Evolutionary conservation across 2,797 vertebrate species (phyloP).

Genomic region (Acomys russatus): DNA sequence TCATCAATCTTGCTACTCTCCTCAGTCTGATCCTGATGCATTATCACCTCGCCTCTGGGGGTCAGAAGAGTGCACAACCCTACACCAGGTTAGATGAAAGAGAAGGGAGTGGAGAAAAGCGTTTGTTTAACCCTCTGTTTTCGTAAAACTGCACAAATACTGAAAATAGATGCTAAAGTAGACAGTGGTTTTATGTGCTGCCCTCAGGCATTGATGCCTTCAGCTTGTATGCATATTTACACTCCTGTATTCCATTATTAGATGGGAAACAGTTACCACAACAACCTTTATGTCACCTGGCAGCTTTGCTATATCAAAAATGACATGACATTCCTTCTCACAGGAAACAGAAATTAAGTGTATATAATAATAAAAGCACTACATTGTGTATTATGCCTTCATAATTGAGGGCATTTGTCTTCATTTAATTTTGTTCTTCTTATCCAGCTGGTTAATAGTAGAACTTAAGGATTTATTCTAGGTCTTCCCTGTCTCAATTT

Average conservation of each 20-base stretch:
- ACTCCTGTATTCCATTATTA: slow-evolving; percentile 26
- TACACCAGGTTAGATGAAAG: slow-evolving; percentile 50
- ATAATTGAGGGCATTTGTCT: background rate
- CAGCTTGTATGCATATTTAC: slow-evolving; percentile 44
- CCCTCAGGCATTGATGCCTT: slow-evolving; percentile 28
- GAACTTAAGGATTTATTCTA: slow-evolving; percentile 4
- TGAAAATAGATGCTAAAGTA: slow-evolving; percentile 67
- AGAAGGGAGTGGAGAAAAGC: background rate
- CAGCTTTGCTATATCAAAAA: slow-evolving; percentile 58
- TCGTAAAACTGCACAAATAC: slow-evolving; percentile 46
- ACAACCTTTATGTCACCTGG: slow-evolving; percentile 16
- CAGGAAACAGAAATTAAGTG: background rate
- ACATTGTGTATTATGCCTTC: background rate
- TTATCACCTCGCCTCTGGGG: slow-evolving; percentile 9
- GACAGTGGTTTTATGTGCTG: slow-evolving; percentile 34
- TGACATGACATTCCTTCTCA: background rate
- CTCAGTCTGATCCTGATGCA: background rate
- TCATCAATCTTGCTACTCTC: background rate
- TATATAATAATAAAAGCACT: background rate
- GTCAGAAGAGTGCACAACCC: slow-evolving; percentile 22
- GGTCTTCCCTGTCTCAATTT: background rate
- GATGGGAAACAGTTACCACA: slow-evolving; percentile 44
- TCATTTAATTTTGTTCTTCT: background rate
- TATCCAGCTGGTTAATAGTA: slow-evolving; percentile 8
- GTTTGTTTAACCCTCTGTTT: background rate